Evolutionary conservation across 2,888 invertebrate species (phyloP).

Genomic region (Hypercompe scribonia): DNA sequence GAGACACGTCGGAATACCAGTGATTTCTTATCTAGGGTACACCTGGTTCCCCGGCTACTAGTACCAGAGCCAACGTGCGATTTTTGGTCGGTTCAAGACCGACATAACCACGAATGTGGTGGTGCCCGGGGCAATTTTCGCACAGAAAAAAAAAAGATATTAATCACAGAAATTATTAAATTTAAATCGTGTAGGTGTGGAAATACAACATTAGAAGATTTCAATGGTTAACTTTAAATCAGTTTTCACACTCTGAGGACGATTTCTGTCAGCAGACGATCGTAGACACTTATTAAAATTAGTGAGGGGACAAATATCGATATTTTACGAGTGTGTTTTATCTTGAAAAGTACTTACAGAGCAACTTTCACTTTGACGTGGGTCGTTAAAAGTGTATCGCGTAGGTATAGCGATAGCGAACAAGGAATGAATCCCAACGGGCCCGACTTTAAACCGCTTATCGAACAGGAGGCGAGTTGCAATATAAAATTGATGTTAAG

Average conservation of each 20-base stretch:
- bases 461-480: background rate
- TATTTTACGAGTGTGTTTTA: background rate
- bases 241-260: constrained; percentile 21
- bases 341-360: background rate
- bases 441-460: background rate
- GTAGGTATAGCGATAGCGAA: background rate
- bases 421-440: background rate
- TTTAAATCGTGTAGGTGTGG: too few species aligned
- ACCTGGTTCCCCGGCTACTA: too few species aligned
- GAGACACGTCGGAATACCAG: too few species aligned
- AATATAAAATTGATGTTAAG: background rate
- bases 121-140: too few species aligned
- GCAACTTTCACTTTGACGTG: background rate
- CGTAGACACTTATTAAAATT: constrained; percentile 6
- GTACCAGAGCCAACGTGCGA: too few species aligned
- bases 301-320: constrained; percentile 7
- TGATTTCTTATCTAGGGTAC: too few species aligned
- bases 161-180: too few species aligned
- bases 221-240: constrained; percentile 24
- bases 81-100: too few species aligned
- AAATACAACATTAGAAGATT: constrained; percentile 20
- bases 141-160: too few species aligned
- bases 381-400: background rate
- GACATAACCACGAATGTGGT: too few species aligned
- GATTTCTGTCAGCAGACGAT: constrained; percentile 24